Evolutionary conservation across 2,888 invertebrate species (phyloP).

Genomic region (Leucozona laternaria): DNA sequence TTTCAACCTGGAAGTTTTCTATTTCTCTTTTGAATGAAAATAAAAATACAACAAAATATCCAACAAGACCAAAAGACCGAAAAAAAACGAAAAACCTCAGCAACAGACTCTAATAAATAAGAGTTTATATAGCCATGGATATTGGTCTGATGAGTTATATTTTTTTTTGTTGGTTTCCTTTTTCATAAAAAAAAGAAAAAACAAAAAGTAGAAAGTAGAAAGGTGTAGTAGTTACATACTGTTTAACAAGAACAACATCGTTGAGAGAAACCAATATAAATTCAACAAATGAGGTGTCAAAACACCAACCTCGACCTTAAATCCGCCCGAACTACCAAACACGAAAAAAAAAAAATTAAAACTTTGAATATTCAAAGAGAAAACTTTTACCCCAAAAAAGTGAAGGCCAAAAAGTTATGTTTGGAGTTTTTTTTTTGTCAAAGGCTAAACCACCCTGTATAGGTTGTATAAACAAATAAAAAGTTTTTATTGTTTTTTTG

Average conservation of each 20-base stretch:
- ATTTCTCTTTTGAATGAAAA: neutral
- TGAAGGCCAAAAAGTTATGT: slow-evolving; percentile 24
- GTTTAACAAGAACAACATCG: slow-evolving; percentile 50
- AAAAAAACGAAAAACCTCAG: slow-evolving; percentile 32
- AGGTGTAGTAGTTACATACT: neutral
- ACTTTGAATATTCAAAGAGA: slow-evolving; percentile 67
- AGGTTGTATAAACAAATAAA: slow-evolving; percentile 68
- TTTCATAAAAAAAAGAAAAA: neutral
- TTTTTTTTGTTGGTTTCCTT: neutral
- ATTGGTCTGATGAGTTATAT: slow-evolving; percentile 22
- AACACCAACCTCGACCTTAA: slow-evolving; percentile 42
- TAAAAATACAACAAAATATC: neutral
- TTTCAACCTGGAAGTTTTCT: neutral
- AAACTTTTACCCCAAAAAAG: slow-evolving; percentile 49
- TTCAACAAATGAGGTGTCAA: slow-evolving; percentile 74
- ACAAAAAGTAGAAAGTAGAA: neutral
- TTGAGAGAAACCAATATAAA: slow-evolving; percentile 45
- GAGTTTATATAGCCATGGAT: slow-evolving; percentile 17
- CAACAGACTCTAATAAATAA: slow-evolving; percentile 53
- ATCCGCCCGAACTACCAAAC: neutral
- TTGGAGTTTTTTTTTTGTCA: neutral
- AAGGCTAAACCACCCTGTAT: neutral
- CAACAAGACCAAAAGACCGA: slow-evolving; percentile 4
- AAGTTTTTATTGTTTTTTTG: slow-evolving; percentile 62
- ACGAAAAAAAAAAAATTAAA: slow-evolving; percentile 20